phyloP scores from a whole-genome alignment of 2,113 vertebrate genomes.

The Gymnorhina tibicen region DNA sequence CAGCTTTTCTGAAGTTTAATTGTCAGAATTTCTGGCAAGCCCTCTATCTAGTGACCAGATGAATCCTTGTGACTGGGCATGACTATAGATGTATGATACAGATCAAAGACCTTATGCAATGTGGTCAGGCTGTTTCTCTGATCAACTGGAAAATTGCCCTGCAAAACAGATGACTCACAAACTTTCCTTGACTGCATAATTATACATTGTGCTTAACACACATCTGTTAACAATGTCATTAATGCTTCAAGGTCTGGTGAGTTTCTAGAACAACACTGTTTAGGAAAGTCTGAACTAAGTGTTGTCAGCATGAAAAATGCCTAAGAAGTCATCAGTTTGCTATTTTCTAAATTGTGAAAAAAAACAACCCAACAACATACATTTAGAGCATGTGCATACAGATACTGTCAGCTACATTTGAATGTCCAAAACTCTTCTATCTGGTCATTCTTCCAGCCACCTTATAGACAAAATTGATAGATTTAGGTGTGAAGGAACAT shows the following conservation, averaged over 20 bases:
- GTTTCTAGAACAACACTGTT: neutral
- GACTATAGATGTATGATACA: neutral
- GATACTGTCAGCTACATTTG: neutral
- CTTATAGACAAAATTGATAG: neutral
- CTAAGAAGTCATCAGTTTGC: neutral
- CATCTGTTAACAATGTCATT: neutral
- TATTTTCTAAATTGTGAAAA: neutral
- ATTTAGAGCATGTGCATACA: neutral
- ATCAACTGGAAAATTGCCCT: neutral
- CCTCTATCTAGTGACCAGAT: neutral
- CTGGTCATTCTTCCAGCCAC: neutral
- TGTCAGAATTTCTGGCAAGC: neutral
- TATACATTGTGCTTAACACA: neutral
- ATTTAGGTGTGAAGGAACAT: neutral
- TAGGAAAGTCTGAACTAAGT: neutral
- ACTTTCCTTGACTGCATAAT: neutral
- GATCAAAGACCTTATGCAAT: neutral
- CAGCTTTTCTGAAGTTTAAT: neutral
- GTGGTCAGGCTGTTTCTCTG: neutral
- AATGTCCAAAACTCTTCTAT: neutral
- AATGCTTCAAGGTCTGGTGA: neutral
- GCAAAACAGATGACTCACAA: conserved; percentile 10
- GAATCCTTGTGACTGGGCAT: neutral
- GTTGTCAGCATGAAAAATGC: neutral
- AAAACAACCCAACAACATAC: neutral